These are phyloP conservation scores for Struthio camelus DNA, from an alignment of 2,113 vertebrate species.

Conservation along the genomic window DNA sequence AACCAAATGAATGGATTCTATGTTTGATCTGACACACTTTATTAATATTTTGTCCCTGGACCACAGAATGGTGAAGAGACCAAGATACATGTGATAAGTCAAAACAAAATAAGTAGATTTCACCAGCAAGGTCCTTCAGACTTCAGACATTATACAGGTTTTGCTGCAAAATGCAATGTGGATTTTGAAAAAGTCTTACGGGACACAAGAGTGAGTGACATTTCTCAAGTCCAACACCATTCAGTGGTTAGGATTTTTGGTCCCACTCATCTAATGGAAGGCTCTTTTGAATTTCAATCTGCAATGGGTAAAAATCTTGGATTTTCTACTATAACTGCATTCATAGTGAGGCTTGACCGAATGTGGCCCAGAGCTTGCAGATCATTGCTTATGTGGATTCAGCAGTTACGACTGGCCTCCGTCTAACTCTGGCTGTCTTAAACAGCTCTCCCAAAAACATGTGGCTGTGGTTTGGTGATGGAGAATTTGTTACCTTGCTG, in stretches of 20 bases:
- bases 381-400: no score
- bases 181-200: background rate
- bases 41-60: background rate
- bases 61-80: background rate
- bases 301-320: accelerated
- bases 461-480: background rate
- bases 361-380: background rate
- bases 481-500: background rate
- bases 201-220: background rate
- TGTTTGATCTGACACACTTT: background rate
- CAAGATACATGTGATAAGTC: background rate
- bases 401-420: no score
- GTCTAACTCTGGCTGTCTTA: background rate
- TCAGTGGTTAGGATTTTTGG: background rate
- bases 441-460: no score
- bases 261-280: background rate
- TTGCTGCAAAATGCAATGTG: background rate
- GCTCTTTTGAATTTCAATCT: background rate
- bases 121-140: background rate
- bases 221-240: no score
- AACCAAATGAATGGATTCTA: no score
- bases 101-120: background rate
- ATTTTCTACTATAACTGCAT: background rate
- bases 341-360: accelerated
- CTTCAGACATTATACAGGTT: no score